Conservation (phyloP, 2,797 vertebrate species). For the Pangasius sanitwongsei region DNA sequence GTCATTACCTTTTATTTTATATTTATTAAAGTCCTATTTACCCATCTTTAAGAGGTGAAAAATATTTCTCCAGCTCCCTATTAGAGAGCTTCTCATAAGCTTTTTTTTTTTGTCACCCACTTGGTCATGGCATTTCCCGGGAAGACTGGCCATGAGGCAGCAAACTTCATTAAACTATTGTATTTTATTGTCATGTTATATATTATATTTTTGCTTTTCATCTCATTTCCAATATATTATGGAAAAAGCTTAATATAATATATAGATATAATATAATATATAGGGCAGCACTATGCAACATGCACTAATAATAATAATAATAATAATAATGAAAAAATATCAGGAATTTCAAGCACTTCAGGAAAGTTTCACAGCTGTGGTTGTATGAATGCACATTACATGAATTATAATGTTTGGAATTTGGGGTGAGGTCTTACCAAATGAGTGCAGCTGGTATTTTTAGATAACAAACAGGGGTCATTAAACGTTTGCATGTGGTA, state of each 20-base stretch:
- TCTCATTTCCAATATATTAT: not conserved
- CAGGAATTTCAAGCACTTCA: not conserved
- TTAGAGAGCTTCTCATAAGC: not conserved
- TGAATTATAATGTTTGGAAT: not conserved
- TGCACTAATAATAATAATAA: not conserved
- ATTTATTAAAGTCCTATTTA: not conserved
- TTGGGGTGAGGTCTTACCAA: not conserved
- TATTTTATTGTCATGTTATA: not conserved
- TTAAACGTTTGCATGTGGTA: not conserved
- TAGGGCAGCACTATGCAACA: not conserved
- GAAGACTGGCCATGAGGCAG: not conserved
- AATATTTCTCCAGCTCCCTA: not conserved
- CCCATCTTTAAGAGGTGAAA: not conserved
- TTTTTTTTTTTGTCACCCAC: not conserved
- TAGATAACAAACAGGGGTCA: constrained; percentile 6
- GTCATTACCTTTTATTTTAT: not conserved
- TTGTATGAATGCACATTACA: not conserved
- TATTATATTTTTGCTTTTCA: not conserved
- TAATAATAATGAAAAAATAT: not conserved
- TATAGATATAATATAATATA: too few species aligned
- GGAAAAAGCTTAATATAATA: not conserved
- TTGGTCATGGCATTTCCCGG: not conserved
- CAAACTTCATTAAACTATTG: not conserved
- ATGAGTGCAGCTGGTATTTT: not conserved
- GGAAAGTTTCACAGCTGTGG: constrained; percentile 6